Conservation (phyloP, 2,888 invertebrate genomes). For the Tetranychus piercei region DNA sequence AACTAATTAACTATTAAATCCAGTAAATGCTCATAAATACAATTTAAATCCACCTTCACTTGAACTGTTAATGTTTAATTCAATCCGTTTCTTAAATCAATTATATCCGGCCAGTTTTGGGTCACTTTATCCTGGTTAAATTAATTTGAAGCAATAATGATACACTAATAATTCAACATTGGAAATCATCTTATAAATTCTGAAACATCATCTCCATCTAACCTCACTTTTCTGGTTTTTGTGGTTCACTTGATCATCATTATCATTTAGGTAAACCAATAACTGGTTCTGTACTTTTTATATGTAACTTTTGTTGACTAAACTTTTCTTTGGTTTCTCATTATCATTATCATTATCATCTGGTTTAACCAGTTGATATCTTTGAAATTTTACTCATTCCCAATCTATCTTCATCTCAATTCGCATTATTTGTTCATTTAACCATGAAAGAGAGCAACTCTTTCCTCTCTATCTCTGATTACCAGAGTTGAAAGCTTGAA, state of each 20-base stretch:
- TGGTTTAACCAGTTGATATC: background rate
- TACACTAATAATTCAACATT: background rate
- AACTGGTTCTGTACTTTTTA: background rate
- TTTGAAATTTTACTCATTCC: background rate
- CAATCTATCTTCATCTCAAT: background rate
- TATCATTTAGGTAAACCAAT: background rate
- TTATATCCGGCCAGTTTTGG: too few species aligned
- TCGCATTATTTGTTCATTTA: background rate
- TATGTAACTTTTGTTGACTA: background rate
- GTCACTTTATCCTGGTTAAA: too few species aligned
- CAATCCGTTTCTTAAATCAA: too few species aligned
- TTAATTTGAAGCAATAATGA: background rate
- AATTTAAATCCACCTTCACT: too few species aligned
- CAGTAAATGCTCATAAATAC: too few species aligned
- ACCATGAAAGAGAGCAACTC: background rate
- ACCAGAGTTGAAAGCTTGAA: background rate
- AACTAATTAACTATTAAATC: too few species aligned
- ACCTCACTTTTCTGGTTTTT: background rate
- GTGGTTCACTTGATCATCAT: background rate
- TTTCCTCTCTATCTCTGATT: background rate
- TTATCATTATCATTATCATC: background rate
- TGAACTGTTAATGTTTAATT: too few species aligned
- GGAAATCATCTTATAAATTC: background rate
- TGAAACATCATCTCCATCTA: background rate
- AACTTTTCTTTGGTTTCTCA: background rate